Evolutionary conservation across 2,888 invertebrate genomes (phyloP), one percentile per base, ranked within the genome.

Genomic region (Mycalesis mineus): DNA sequence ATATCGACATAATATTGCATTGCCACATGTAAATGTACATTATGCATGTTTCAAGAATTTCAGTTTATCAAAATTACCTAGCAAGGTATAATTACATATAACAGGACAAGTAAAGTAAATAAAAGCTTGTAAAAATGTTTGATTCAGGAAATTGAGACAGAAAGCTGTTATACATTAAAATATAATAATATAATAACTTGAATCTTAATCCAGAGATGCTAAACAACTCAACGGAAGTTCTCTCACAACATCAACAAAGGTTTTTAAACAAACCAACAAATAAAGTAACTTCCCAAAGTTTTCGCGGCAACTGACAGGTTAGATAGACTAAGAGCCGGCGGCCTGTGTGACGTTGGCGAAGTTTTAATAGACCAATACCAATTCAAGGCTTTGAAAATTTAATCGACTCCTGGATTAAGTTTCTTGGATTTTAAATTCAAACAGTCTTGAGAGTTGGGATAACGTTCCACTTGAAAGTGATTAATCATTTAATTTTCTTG

Each of bases 341-440:
- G 9, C 50, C 51, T 51, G 29, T 17, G 33, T 11, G 51, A 41
- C 9, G 39, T 14, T 15, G 51, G 11, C 11, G 51, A 51, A 51
- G 15, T 51, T 51, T 51, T 51, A 51, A 51, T 51, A 37, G 51
- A 51, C 51, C 51, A 15, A 31, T 51, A 40, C 51, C 40, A 29
- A 51, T 29, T 29, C 51, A 11, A 40, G 45, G 33, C 39, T 37
- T 57, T 52, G 48, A 22, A 40, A 55, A 48, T 57, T 53, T 52
- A 51, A 57, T 57, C 41, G 50, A 55, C 52, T 60, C 36, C 29
- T 28, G 31, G 52, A 56, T 52, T 33, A 60, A 60, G 41, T 57
- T 54, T 42, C 42, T 57, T 41, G 49, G 13, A 55, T 41, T 49
- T 44, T 42, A 60, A 57, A 60, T 49, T 57, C 44, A 58, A 58